Evolutionary conservation across 2,888 invertebrate genomes (phyloP).

Genomic region (Nipponacmea schrenckii): DNA sequence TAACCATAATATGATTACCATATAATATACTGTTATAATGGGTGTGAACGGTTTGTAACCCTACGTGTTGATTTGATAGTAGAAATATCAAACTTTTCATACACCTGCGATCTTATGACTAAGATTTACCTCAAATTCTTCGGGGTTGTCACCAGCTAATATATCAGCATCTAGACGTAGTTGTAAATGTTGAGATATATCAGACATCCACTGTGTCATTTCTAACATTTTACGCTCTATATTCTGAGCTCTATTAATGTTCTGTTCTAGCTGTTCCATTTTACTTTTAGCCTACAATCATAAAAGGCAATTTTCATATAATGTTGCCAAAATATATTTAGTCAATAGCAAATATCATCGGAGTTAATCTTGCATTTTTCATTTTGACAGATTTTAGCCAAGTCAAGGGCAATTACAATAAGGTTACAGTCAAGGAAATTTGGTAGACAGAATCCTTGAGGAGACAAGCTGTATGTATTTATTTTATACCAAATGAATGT

Average conservation of each 20-base stretch:
- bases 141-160: constrained; percentile 82
- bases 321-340: background rate
- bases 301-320: background rate
- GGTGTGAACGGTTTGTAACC: too few species aligned
- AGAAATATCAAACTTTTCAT: too few species aligned
- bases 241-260: constrained; percentile 81
- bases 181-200: constrained; percentile 58
- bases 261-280: constrained; percentile 75
- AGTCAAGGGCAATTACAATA: too few species aligned
- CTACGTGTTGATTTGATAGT: too few species aligned
- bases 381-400: background rate
- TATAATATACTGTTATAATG: too few species aligned
- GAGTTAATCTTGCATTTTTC: background rate
- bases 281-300: constrained; percentile 73
- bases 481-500: too few species aligned
- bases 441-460: too few species aligned
- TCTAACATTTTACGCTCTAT: constrained; percentile 80
- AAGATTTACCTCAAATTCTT: constrained; percentile 72
- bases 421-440: too few species aligned
- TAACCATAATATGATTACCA: too few species aligned
- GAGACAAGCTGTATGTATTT: too few species aligned
- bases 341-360: background rate
- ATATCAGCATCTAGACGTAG: constrained; percentile 82
- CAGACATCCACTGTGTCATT: constrained; percentile 65
- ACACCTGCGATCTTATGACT: too few species aligned